Percentiles rank a stretch among this genome's conserved stretches.
These are phyloP conservation scores for Drosophila quadrilineata DNA, from an alignment of 1,140 invertebrate genomes.

Conservation along the genomic window DNA sequence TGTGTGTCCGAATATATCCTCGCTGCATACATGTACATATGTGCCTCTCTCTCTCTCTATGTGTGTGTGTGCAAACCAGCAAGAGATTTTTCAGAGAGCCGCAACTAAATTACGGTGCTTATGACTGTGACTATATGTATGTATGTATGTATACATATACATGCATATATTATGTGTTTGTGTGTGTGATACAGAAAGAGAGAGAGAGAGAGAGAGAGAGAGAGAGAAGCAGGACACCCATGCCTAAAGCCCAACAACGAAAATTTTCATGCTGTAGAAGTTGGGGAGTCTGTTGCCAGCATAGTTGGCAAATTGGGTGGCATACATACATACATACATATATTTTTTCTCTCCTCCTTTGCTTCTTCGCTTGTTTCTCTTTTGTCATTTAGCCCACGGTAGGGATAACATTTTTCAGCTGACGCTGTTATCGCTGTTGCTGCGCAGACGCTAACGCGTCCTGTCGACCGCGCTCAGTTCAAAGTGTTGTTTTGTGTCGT, in stretches of 20 bases:
- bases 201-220: no score
- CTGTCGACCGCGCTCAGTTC: conserved; percentile 26
- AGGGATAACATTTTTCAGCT: conserved; percentile 35
- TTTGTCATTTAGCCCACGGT: no score
- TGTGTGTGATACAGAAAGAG: no score
- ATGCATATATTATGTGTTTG: conserved; percentile 10
- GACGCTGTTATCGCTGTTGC: conserved; percentile 50
- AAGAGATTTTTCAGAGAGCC: conserved; percentile 58
- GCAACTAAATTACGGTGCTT: conserved; percentile 63
- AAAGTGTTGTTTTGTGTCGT: conserved; percentile 31
- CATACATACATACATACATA: no score
- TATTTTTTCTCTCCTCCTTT: no score
- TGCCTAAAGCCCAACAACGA: conserved; percentile 53
- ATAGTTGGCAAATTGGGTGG: background rate
- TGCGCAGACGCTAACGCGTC: conserved; percentile 60
- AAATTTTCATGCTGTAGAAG: conserved; percentile 61
- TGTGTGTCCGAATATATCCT: conserved; percentile 9
- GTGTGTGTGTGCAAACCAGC: conserved; percentile 56
- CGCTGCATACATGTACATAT: background rate
- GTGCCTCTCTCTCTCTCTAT: conserved; percentile 8
- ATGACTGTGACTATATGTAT: conserved; percentile 13
- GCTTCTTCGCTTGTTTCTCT: no score
- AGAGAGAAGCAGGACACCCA: conserved; percentile 51
- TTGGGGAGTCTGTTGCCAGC: conserved; percentile 4
- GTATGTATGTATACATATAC: conserved; percentile 5